Evolutionary conservation across 1,140 invertebrate species (phyloP).

Genomic region (Drosophila carrolli): DNA sequence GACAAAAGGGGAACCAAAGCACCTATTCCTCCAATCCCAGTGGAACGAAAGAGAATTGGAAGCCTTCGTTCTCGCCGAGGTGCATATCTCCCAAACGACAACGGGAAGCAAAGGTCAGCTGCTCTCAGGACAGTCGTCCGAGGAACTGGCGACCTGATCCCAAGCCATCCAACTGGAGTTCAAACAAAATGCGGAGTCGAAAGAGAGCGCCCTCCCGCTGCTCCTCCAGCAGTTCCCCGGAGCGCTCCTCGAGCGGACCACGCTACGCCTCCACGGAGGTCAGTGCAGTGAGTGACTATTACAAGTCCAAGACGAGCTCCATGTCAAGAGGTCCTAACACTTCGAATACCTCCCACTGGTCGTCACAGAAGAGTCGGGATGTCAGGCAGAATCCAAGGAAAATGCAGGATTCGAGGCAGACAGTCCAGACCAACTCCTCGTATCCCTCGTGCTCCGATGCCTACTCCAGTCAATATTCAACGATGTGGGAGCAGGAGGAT

Average conservation of each 20-base stretch:
- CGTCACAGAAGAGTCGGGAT: background rate
- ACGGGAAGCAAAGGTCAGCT: too few relatives aligned
- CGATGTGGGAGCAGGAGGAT: too few relatives aligned
- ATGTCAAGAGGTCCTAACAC: background rate
- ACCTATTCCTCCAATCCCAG: background rate
- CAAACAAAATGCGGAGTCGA: background rate
- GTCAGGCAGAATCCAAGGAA: background rate
- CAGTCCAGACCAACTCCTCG: background rate
- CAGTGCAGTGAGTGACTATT: background rate
- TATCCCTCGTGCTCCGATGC: background rate
- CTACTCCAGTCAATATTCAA: background rate
- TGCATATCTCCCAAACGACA: background rate
- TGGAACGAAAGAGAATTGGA: background rate
- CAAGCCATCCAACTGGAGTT: background rate
- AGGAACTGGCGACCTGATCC: background rate
- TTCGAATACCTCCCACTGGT: background rate
- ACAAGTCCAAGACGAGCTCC: background rate
- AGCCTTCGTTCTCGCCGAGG: background rate
- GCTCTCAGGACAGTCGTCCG: too few relatives aligned
- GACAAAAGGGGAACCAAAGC: too few relatives aligned
- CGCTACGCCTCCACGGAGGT: too few relatives aligned
- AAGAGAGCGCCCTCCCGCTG: background rate
- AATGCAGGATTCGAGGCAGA: background rate
- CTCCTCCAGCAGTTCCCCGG: constrained; percentile 4
- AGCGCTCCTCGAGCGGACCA: background rate